Conservation (phyloP, 2,113 vertebrate genomes). For the Microtus oregoni region DNA sequence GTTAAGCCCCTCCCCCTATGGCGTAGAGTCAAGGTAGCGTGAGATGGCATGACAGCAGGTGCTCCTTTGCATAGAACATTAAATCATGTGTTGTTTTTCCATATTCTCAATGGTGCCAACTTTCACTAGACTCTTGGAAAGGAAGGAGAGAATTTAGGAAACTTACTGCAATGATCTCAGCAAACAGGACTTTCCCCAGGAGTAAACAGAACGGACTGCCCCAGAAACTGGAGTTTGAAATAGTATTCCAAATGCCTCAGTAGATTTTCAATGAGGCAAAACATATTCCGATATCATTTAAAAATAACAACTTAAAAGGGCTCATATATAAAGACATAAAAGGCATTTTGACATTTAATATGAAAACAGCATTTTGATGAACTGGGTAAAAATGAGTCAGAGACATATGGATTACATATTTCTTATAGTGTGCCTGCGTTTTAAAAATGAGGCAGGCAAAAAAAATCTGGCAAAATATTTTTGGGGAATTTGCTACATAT, state of each 20-base stretch:
- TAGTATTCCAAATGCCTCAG: constrained; percentile 63
- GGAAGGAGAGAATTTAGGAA: background rate
- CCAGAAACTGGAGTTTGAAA: constrained; percentile 55
- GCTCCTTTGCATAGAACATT: background rate
- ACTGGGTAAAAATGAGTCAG: constrained; percentile 77
- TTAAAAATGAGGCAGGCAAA: constrained; percentile 66
- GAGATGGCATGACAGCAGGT: background rate
- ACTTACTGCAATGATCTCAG: constrained; percentile 9
- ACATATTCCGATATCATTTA: constrained; percentile 65
- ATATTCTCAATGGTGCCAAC: no score
- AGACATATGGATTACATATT: constrained; percentile 81
- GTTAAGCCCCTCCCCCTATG: background rate
- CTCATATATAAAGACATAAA: constrained; percentile 80
- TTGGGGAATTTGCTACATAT: constrained; percentile 70
- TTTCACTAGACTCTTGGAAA: background rate
- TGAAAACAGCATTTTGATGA: constrained; percentile 78
- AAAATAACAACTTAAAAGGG: constrained; percentile 77
- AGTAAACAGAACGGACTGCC: constrained; percentile 62
- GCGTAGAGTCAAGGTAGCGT: background rate
- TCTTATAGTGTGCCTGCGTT: constrained; percentile 68
- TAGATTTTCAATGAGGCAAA: constrained; percentile 73
- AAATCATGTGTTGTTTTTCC: background rate
- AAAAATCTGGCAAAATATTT: constrained; percentile 80
- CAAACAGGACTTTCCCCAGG: constrained; percentile 44
- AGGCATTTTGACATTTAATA: constrained; percentile 82